Evolutionary conservation across 2,888 invertebrate species (phyloP).

Genomic region (Drosophila mimetica): DNA sequence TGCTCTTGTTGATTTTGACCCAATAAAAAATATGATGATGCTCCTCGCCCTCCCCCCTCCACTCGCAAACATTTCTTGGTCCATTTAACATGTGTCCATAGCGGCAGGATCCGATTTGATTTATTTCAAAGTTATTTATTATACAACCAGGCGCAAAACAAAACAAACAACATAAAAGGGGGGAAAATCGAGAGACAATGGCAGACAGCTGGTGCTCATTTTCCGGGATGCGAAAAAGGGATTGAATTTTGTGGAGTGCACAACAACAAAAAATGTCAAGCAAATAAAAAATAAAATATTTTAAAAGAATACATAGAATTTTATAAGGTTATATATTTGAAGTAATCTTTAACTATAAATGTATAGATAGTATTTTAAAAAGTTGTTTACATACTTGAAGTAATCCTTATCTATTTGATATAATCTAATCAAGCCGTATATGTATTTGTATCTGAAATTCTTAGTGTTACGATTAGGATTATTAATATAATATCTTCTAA

Average conservation of each 20-base stretch:
- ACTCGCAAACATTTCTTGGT: slow-evolving; percentile 68
- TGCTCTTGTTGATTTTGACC: slow-evolving; percentile 36
- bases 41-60: slow-evolving; percentile 26
- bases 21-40: slow-evolving; percentile 40
- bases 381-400: not conserved
- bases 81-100: slow-evolving; percentile 65
- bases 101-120: slow-evolving; percentile 55
- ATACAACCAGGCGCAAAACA: slow-evolving; percentile 48
- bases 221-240: slow-evolving; percentile 21
- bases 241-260: slow-evolving; percentile 1
- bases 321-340: no score
- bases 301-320: no score
- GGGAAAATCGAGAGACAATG: slow-evolving; percentile 16
- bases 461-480: no score
- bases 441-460: not conserved
- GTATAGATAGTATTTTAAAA: not conserved
- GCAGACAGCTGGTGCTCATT: slow-evolving; percentile 40
- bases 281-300: not conserved
- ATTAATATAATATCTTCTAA: no score
- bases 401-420: not conserved
- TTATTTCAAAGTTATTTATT: slow-evolving; percentile 65
- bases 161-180: slow-evolving; percentile 42
- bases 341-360: no score
- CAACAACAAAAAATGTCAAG: not conserved
- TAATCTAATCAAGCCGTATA: not conserved